These are phyloP conservation scores for Sycophila sp. DNA, from an alignment of 1,140 invertebrate genomes.

Conservation along the genomic window DNA sequence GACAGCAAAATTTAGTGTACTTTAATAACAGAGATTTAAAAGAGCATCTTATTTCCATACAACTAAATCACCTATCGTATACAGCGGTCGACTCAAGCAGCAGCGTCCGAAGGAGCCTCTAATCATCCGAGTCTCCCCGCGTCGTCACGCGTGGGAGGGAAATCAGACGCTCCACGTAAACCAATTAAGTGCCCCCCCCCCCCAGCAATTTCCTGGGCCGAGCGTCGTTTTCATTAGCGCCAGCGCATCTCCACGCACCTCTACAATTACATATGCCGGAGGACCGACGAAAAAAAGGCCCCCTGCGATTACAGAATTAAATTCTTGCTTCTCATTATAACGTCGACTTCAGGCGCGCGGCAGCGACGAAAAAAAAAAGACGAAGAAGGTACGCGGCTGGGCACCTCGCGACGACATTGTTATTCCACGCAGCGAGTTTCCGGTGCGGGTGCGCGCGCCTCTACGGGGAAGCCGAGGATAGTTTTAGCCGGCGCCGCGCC, in stretches of 20 bases:
- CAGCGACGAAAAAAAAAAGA: background rate
- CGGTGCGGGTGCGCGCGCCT: background rate
- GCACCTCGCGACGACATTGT: conserved; percentile 26
- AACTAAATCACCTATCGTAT: too few relatives aligned
- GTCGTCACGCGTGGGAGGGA: too few relatives aligned
- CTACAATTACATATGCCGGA: background rate
- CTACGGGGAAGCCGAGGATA: background rate
- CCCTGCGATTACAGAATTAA: conserved; percentile 2
- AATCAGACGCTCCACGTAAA: too few relatives aligned
- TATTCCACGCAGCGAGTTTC: conserved; percentile 24
- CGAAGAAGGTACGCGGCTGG: background rate
- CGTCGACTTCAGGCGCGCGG: too few relatives aligned
- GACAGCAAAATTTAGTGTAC: too few relatives aligned
- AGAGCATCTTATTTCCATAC: too few relatives aligned
- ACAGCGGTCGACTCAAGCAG: too few relatives aligned
- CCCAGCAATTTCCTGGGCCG: background rate
- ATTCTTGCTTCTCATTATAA: background rate
- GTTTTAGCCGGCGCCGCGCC: background rate
- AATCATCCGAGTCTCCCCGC: too few relatives aligned
- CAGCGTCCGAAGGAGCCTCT: too few relatives aligned
- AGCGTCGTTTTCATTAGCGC: background rate
- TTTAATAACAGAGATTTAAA: too few relatives aligned
- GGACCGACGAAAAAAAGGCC: background rate
- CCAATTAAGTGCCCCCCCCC: too few relatives aligned
- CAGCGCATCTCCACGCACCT: background rate